phyloP scores from a whole-genome alignment of 2,113 vertebrate genomes.

The Passer montanus region DNA sequence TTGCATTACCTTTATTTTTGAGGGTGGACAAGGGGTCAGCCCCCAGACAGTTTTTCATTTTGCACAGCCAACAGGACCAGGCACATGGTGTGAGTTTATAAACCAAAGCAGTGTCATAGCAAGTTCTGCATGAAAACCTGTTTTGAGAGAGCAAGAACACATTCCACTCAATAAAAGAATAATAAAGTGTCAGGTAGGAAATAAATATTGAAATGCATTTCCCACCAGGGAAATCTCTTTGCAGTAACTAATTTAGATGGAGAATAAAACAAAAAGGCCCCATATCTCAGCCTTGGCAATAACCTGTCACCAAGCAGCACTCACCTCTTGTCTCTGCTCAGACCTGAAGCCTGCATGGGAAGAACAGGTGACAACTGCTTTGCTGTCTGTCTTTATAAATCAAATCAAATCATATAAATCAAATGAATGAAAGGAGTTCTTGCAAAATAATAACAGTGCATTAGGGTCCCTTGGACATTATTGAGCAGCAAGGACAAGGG shows the following conservation, averaged over 20 bases:
- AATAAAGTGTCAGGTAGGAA: slow-evolving; percentile 55
- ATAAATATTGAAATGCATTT: slow-evolving; percentile 63
- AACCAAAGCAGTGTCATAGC: background rate
- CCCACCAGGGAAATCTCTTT: slow-evolving; percentile 56
- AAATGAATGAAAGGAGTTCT: background rate
- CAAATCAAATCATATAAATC: background rate
- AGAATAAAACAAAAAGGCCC: slow-evolving; percentile 52
- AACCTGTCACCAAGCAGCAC: background rate
- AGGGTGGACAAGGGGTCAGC: background rate
- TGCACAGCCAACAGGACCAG: background rate
- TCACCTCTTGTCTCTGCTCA: slow-evolving; percentile 9
- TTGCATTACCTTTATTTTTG: background rate
- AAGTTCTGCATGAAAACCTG: background rate
- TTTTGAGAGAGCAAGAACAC: background rate
- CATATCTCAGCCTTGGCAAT: slow-evolving; percentile 32
- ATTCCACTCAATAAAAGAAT: slow-evolving; percentile 51
- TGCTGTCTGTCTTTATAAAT: background rate
- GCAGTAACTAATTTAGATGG: slow-evolving; percentile 58
- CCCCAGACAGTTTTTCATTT: background rate
- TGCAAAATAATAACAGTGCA: background rate
- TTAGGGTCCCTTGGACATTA: background rate
- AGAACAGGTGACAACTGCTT: background rate
- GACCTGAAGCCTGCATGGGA: background rate
- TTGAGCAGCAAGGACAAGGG: background rate
- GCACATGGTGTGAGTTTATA: background rate